Evolutionary conservation across 2,113 vertebrate genomes (phyloP).

Genomic region (Ageneiosus marmoratus): DNA sequence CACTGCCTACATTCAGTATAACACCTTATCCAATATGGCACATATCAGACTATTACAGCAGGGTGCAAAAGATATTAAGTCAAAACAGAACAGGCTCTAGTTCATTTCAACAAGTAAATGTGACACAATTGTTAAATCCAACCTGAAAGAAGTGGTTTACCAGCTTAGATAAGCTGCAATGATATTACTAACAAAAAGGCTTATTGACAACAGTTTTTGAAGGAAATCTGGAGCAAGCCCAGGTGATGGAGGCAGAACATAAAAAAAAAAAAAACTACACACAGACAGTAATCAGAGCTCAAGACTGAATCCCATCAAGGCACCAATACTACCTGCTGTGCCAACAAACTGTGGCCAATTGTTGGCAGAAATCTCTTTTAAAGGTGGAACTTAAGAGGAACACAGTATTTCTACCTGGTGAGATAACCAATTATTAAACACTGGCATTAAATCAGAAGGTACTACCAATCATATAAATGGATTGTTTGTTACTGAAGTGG

Average conservation of each 20-base stretch:
- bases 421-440: neutral
- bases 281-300: neutral
- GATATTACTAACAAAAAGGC: neutral
- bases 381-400: neutral
- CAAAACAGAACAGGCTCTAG: neutral
- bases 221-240: neutral
- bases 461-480: neutral
- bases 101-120: neutral
- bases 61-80: constrained; percentile 24
- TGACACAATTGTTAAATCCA: neutral
- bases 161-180: neutral
- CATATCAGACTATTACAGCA: constrained; percentile 27
- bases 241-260: neutral
- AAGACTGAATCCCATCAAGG: neutral
- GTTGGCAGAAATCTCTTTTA: neutral
- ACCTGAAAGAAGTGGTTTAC: neutral
- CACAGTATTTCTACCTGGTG: neutral
- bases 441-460: neutral
- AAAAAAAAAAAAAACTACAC: neutral
- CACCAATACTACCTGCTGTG: neutral
- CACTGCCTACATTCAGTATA: neutral
- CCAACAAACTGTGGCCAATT: neutral
- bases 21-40: constrained; percentile 31
- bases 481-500: neutral
- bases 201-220: neutral